Evolutionary conservation across 2,113 vertebrate genomes (phyloP), one percentile per base, ranked within the genome.

Genomic region (Zosterops lateralis): DNA sequence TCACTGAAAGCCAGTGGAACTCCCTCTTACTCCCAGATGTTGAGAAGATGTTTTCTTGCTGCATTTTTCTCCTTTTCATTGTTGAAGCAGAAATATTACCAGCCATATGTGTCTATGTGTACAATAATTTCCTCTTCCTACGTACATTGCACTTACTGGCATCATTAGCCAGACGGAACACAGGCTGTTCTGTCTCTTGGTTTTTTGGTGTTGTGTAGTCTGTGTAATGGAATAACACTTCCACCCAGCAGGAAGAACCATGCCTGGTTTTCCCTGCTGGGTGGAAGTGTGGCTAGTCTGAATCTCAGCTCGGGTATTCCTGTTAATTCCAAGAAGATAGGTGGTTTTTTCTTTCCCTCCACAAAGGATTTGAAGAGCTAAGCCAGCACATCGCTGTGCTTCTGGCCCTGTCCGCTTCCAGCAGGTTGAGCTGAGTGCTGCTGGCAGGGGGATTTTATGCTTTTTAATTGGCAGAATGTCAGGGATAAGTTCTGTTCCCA

Each of bases 71-170:
- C 61, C 51, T 92, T 87, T 89, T 45, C 84, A 85, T 85, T 95
- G 92, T 88, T 93, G 92, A 89, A 93, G 76, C 64, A 89, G 92
- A 92, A 92, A 77, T 88, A 78, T 86, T 92, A 64, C 3, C 3
- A 81, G 61, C 77, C 90, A 60, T 95, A 83, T 90, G 93, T 84
- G 77, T 91, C 54, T 75, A 12, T 92, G 78, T 93, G 83, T 94
- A 86, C 68, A 77, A 60, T 84, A 77, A 90, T 96, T 96, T 95
- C 93, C 88, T 90, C 89, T 94, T 90, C 94, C 90, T 93, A 84
- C 85, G 8, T 94, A 51, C 84, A 14, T 16, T 51, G 82, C 78
- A 68, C 88, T 92, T 62, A 17, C 32, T 87, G 85, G 66, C 87
- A 88, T 83, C 90, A 83, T 94, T 88, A 96, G 92, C 90, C 95